Evolutionary conservation across 2,797 vertebrate genomes (phyloP).

Genomic region (Tragelaphus oryx): DNA sequence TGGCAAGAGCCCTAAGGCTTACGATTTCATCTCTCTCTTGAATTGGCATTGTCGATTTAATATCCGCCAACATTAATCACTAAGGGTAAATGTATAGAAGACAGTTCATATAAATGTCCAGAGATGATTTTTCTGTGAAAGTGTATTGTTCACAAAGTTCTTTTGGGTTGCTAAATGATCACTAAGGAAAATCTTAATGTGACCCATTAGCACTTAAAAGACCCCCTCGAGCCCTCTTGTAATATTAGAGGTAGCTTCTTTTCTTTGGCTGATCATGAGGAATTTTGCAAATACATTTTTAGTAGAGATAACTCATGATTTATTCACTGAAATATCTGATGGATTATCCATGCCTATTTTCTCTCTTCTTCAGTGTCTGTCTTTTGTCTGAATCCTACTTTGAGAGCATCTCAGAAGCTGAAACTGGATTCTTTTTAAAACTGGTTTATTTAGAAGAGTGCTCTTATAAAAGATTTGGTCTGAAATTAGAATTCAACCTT

Average conservation of each 20-base stretch:
- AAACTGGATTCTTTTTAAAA: not conserved
- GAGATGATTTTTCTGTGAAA: not conserved
- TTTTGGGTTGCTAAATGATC: not conserved
- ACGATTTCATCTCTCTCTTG: conserved; percentile 18
- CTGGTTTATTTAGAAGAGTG: conserved; percentile 20
- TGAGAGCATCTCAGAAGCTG: not conserved
- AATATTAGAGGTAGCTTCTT: not conserved
- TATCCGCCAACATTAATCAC: conserved; percentile 5
- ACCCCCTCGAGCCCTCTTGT: not conserved
- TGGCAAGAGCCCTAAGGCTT: not conserved
- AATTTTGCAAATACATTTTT: conserved; percentile 10
- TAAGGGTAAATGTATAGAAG: not conserved
- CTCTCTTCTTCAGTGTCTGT: not conserved
- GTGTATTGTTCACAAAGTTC: not conserved
- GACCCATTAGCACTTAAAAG: not conserved
- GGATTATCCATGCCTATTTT: not conserved
- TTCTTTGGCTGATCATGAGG: not conserved
- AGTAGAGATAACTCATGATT: not conserved
- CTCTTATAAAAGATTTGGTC: conserved; percentile 3
- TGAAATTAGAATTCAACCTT: not conserved
- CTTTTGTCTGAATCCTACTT: not conserved
- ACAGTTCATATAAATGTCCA: not conserved
- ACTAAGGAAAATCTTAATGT: not conserved
- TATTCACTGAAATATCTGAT: not conserved
- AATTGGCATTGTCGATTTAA: conserved; percentile 14